These are phyloP conservation scores for Gavialis gangeticus DNA, from an alignment of 2,113 vertebrate species.

Conservation along the genomic window DNA sequence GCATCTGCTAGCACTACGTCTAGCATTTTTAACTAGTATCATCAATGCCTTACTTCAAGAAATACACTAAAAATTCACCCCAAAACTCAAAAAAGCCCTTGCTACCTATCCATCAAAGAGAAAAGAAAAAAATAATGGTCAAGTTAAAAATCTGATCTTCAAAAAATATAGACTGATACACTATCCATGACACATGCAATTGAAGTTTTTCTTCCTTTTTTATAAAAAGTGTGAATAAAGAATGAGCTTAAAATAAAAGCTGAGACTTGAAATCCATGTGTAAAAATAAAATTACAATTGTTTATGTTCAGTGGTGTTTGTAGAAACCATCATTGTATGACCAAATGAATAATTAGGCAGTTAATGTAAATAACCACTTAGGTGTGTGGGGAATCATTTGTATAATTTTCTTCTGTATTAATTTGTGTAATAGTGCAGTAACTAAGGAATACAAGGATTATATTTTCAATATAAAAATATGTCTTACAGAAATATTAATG, in stretches of 20 bases:
- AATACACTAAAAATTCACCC: neutral
- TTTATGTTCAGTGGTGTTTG: neutral
- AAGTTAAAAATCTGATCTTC: neutral
- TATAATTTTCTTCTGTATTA: neutral
- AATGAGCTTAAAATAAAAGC: neutral
- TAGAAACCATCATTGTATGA: neutral
- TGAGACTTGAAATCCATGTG: neutral
- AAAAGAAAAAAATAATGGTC: neutral
- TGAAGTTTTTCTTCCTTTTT: neutral
- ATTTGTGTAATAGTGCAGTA: neutral
- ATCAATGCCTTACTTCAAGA: neutral
- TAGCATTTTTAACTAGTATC: conserved; percentile 19
- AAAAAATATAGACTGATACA: neutral
- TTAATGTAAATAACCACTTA: neutral
- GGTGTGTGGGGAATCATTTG: neutral
- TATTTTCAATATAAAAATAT: too few species aligned
- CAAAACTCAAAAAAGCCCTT: neutral
- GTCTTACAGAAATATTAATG: neutral
- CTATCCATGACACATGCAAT: neutral
- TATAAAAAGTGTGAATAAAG: neutral
- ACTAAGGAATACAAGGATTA: neutral
- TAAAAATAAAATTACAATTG: neutral
- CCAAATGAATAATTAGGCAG: neutral
- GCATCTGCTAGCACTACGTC: neutral
- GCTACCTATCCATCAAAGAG: neutral